These are phyloP conservation scores for Cynopterus sphinx DNA, from an alignment of 2,797 vertebrate species.

Conservation along the genomic window DNA sequence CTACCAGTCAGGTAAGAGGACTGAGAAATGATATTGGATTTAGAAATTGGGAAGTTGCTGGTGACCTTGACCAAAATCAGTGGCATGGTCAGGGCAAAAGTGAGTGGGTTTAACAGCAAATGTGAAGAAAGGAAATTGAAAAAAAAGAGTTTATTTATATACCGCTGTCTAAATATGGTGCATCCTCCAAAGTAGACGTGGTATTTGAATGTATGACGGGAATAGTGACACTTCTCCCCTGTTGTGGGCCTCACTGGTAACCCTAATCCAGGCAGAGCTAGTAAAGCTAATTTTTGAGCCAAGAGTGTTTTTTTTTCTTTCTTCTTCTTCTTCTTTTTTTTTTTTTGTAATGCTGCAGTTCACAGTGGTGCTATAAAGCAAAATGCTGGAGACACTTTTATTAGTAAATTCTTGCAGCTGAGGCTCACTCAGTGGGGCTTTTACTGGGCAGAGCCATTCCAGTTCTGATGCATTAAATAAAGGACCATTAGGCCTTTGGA, in stretches of 20 bases:
- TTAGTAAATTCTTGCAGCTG: constrained; percentile 87
- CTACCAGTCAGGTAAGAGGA: neutral
- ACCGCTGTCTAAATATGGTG: neutral
- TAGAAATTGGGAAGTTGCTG: neutral
- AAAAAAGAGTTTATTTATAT: neutral
- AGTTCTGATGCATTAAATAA: constrained; percentile 80
- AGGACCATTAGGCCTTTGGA: constrained; percentile 76
- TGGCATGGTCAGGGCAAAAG: neutral
- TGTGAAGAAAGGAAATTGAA: neutral
- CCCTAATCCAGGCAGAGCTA: constrained; percentile 80
- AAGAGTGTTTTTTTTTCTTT: constrained; percentile 39
- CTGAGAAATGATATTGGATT: neutral
- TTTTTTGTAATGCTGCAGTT: constrained; percentile 73
- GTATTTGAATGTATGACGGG: neutral
- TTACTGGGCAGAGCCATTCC: constrained; percentile 81
- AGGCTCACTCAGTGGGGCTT: constrained; percentile 85
- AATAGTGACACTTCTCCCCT: neutral
- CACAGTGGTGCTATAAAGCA: constrained; percentile 84
- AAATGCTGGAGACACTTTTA: constrained; percentile 86
- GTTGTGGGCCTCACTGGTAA: constrained; percentile 79
- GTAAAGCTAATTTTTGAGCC: constrained; percentile 83
- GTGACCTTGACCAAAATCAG: neutral
- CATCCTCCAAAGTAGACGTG: neutral
- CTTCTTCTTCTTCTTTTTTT: constrained; percentile 12
- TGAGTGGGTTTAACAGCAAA: neutral